Evolutionary conservation across 1,140 invertebrate species (phyloP).

Genomic region (Penaeus vannamei): DNA sequence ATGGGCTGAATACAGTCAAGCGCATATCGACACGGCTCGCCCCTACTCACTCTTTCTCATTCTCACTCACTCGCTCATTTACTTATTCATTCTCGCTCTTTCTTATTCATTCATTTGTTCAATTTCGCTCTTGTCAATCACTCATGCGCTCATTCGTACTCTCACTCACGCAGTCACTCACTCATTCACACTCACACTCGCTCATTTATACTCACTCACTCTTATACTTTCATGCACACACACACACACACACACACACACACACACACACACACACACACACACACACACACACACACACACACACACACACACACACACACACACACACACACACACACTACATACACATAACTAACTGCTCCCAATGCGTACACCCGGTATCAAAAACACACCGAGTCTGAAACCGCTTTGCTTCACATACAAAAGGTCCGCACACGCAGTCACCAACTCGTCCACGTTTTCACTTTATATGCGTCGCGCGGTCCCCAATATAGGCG

Average conservation of each 20-base stretch:
- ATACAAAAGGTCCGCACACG: too few relatives aligned
- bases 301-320: slow-evolving; percentile 33
- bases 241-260: slow-evolving; percentile 36
- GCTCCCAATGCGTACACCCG: not conserved
- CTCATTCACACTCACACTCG: slow-evolving; percentile 10
- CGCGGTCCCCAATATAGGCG: too few relatives aligned
- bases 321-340: not conserved
- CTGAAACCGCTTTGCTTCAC: not conserved
- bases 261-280: slow-evolving; percentile 37
- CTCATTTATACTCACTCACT: slow-evolving; percentile 2
- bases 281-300: slow-evolving; percentile 37
- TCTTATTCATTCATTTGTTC: not conserved
- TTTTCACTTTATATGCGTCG: too few relatives aligned
- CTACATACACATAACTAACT: not conserved
- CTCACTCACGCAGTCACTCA: slow-evolving; percentile 10
- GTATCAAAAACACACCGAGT: not conserved
- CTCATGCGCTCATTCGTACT: too few relatives aligned
- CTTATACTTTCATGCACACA: slow-evolving; percentile 4
- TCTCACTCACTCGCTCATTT: slow-evolving; percentile 6
- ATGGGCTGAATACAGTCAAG: not conserved
- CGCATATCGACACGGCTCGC: too few relatives aligned
- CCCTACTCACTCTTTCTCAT: not conserved
- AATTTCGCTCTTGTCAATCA: too few relatives aligned
- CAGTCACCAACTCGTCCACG: too few relatives aligned
- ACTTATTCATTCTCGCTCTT: slow-evolving; percentile 23